Evolutionary conservation across 1,140 invertebrate genomes (phyloP), one percentile per base, ranked within the genome.

Genomic region (Penaeus vannamei): DNA sequence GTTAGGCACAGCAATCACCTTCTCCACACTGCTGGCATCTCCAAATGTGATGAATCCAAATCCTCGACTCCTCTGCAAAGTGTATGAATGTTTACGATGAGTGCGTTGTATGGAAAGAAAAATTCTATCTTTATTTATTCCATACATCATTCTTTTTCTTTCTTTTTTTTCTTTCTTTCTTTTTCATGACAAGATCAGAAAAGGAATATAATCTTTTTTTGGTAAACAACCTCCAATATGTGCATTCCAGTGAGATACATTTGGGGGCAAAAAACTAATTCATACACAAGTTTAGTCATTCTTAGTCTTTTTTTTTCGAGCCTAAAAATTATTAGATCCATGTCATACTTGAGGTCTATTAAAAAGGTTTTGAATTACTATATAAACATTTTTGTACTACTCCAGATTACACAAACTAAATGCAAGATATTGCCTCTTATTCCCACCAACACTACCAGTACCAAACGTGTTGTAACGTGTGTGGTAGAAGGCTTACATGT

Each of bases 31-130:
- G 90, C 95, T 95, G 61, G 97, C 96, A 93, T 98, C 97, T 92
- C 96, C 95, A 94, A 98, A 98, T 92, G 97, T 98, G 92, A 98
- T 98, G 94, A 98, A 98, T 92, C 97, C 97, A 94, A 98, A 98
- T 92, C 97, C 97, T 92, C 97, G 96, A 94, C 97, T 97, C 93
- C 97, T 95, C 97, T 98, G 95, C 93, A 95, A 60, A 53, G 62
- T 53, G 46, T 19, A 84, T 29, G n/a, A 80, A 46, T 69, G 29
- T 14, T 26, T 32, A 19, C 7, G 66, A 22, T 69, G 17, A 69
- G 29, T 26, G 66, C 19, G n/a, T 69, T 53, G 46, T 53, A 53
- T 53, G 46, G 46, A 53, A 53, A 10, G 8, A 14, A 46, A 5
- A 46, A 46, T 46, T 53, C 10, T 53, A 10, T 12, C 8, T 36